phyloP scores from a whole-genome alignment of 2,113 vertebrate species.

The Hippotragus niger region DNA sequence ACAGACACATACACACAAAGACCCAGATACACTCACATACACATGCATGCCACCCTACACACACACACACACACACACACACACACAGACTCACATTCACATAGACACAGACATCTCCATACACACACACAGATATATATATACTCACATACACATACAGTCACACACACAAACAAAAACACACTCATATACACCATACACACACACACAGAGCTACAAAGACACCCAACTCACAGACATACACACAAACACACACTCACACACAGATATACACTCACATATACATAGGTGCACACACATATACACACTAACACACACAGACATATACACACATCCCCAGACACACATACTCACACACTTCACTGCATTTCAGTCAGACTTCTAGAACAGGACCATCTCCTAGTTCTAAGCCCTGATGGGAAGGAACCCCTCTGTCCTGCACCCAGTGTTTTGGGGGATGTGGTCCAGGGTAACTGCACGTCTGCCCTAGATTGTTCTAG shows the following conservation, averaged over 20 bases:
- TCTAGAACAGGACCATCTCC: not conserved
- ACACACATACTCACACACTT: not conserved
- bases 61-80: not conserved
- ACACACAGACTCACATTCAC: not conserved
- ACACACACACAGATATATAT: not conserved
- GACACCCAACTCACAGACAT: not conserved
- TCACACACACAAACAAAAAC: not conserved
- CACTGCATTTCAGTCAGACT: not conserved
- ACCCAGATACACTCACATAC: no score
- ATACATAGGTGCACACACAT: not conserved
- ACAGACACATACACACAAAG: not conserved
- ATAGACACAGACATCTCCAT: not conserved
- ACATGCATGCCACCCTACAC: not conserved
- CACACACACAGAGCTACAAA: not conserved
- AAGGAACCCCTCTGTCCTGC: accelerated
- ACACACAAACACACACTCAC: no score
- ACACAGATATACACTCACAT: not conserved
- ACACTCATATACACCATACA: not conserved
- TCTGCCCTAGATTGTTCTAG: accelerated
- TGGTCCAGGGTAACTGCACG: accelerated
- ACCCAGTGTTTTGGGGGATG: accelerated
- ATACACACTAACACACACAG: not conserved
- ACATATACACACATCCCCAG: not conserved
- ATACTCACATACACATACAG: not conserved
- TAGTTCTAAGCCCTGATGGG: accelerated